phyloP scores from a whole-genome alignment of 2,888 invertebrate species.

The Mimas tiliae region DNA sequence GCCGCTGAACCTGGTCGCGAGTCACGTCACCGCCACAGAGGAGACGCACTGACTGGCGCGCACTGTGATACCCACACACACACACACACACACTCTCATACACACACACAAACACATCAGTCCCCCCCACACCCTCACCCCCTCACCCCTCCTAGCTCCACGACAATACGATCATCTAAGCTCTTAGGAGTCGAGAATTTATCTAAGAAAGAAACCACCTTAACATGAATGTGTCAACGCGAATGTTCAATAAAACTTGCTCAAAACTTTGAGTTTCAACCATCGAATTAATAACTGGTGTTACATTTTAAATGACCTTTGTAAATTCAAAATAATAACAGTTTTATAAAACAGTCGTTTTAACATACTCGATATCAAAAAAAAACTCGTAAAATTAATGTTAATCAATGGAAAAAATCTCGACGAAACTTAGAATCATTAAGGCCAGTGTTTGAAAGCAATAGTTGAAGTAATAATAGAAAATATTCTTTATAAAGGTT shows the following conservation, averaged over 20 bases:
- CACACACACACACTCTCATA: conserved; percentile 25
- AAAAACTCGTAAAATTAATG: background rate
- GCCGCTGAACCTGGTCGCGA: conserved; percentile 89
- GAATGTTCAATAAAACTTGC: conserved; percentile 18
- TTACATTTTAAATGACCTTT: background rate
- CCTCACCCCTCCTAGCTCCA: conserved; percentile 27
- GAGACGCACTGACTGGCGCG: conserved; percentile 78
- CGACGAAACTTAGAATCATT: conserved; percentile 46
- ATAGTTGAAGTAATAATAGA: conserved; percentile 41
- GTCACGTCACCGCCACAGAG: conserved; percentile 87
- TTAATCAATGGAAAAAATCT: conserved; percentile 14
- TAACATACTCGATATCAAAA: conserved; percentile 31
- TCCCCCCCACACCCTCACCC: conserved; percentile 28
- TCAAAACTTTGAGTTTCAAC: conserved; percentile 2
- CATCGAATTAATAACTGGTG: background rate
- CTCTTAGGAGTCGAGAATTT: background rate
- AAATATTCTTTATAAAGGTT: conserved; percentile 36
- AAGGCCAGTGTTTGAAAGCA: conserved; percentile 73
- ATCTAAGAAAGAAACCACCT: background rate
- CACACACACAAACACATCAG: conserved; percentile 29
- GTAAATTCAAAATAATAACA: conserved; percentile 21
- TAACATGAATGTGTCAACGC: background rate
- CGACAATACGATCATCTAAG: conserved; percentile 21
- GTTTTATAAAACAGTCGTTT: conserved; percentile 45
- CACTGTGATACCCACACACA: conserved; percentile 48